Percentiles rank a stretch among this genome's conserved stretches.
These are phyloP conservation scores for Lipophrys pholis DNA, from an alignment of 2,113 vertebrate species.

Conservation along the genomic window DNA sequence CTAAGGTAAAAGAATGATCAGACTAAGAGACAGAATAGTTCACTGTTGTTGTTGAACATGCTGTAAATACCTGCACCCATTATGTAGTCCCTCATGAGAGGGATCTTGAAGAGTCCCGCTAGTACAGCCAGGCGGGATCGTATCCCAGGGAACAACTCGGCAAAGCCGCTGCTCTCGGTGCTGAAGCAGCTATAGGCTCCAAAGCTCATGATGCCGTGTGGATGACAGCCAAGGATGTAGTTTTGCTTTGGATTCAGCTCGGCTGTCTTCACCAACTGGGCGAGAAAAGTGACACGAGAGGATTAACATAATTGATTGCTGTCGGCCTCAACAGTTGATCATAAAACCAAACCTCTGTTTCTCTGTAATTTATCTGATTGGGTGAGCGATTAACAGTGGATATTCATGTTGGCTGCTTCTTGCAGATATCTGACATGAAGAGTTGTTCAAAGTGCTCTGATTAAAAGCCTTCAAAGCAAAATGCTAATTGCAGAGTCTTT, in stretches of 20 bases:
- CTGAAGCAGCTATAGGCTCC: conserved; percentile 81
- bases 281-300: background rate
- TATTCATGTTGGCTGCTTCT: background rate
- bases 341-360: background rate
- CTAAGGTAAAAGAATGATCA: conserved; percentile 1
- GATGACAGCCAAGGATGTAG: conserved; percentile 86
- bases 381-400: background rate
- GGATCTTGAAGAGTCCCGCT: conserved; percentile 78
- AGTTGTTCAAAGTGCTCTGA: background rate
- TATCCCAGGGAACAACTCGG: conserved; percentile 80
- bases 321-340: background rate
- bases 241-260: conserved; percentile 83
- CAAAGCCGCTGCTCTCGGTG: conserved; percentile 76
- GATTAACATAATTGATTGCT: background rate
- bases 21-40: background rate
- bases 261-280: conserved; percentile 85
- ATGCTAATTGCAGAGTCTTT: background rate
- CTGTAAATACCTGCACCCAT: conserved; percentile 77
- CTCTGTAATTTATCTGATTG: background rate
- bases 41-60: background rate
- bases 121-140: conserved; percentile 45
- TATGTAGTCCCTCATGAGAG: conserved; percentile 80
- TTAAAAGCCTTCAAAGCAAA: conserved; percentile 18
- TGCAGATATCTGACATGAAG: background rate
- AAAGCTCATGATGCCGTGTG: conserved; percentile 82